phyloP scores from a whole-genome alignment of 2,888 invertebrate genomes.

The Drosophila infuscata region DNA sequence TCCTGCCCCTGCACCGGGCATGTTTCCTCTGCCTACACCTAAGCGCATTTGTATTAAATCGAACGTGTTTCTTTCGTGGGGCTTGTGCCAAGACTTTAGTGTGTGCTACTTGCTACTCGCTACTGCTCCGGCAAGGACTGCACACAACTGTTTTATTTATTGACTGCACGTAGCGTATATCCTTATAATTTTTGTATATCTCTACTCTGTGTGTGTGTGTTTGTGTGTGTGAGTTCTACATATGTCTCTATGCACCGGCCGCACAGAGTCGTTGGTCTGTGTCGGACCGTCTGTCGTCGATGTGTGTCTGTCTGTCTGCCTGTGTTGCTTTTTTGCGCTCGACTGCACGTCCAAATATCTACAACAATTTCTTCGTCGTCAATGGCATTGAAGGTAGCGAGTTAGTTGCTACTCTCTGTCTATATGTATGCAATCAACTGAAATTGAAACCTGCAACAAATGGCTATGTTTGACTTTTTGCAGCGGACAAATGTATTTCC shows the following conservation, averaged over 20 bases:
- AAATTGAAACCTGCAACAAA: conserved; percentile 78
- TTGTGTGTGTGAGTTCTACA: conserved; percentile 45
- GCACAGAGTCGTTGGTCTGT: conserved; percentile 45
- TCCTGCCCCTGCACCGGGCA: background rate
- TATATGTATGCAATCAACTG: conserved; percentile 71
- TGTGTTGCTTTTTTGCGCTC: conserved; percentile 68
- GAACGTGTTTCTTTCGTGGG: conserved; percentile 70
- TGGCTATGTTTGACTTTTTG: conserved; percentile 74
- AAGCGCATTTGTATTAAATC: conserved; percentile 77
- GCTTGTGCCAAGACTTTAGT: conserved; percentile 44
- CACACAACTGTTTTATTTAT: conserved; percentile 78
- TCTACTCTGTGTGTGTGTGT: conserved; percentile 33
- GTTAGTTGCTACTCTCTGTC: conserved; percentile 35
- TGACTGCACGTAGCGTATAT: conserved; percentile 79
- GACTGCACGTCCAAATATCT: conserved; percentile 55
- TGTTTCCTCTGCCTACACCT: conserved; percentile 34
- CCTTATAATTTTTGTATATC: conserved; percentile 78
- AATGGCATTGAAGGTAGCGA: conserved; percentile 57
- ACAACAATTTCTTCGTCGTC: conserved; percentile 73
- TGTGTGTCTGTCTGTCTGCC: conserved; percentile 42
- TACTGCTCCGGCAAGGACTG: conserved; percentile 46
- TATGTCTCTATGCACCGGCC: conserved; percentile 54
- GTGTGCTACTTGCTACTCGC: conserved; percentile 22
- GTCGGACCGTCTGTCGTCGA: conserved; percentile 58
- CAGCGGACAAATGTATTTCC: conserved; percentile 57